Evolutionary conservation across 1,140 invertebrate genomes (phyloP).

Genomic region (Dreissena polymorpha): DNA sequence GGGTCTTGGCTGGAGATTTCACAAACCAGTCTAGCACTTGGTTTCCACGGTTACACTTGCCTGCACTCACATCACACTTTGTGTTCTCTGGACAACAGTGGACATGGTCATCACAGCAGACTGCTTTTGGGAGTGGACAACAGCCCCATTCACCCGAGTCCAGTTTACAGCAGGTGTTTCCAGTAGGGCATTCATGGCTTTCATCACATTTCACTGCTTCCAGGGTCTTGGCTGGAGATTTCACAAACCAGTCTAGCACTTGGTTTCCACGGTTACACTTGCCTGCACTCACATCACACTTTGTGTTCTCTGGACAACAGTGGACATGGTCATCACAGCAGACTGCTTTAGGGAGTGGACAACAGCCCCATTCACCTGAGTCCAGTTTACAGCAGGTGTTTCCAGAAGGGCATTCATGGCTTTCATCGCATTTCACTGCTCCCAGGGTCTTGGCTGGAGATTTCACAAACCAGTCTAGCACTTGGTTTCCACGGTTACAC

Average conservation of each 20-base stretch:
- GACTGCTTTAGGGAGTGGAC: slow-evolving; percentile 55
- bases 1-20: slow-evolving; percentile 49
- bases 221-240: slow-evolving; percentile 44
- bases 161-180: slow-evolving; percentile 76
- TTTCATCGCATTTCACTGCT: slow-evolving; percentile 63
- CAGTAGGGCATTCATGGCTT: slow-evolving; percentile 71
- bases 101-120: slow-evolving; percentile 63
- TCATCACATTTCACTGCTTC: slow-evolving; percentile 10
- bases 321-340: slow-evolving; percentile 62
- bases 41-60: slow-evolving; percentile 51
- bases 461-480: slow-evolving; percentile 56
- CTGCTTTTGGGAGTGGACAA: slow-evolving; percentile 62
- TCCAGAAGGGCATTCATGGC: slow-evolving; percentile 71
- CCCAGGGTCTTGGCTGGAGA: slow-evolving; percentile 10
- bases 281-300: slow-evolving; percentile 57
- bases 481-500: slow-evolving; percentile 38
- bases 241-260: slow-evolving; percentile 40
- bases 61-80: slow-evolving; percentile 56
- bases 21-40: slow-evolving; percentile 20
- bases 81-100: slow-evolving; percentile 69
- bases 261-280: slow-evolving; percentile 53
- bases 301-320: slow-evolving; percentile 63
- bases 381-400: slow-evolving; percentile 77
- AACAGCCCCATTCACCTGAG: slow-evolving; percentile 74
- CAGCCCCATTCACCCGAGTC: slow-evolving; percentile 72